These are phyloP conservation scores for Pterois miles DNA, from an alignment of 2,797 vertebrate genomes.

Conservation along the genomic window DNA sequence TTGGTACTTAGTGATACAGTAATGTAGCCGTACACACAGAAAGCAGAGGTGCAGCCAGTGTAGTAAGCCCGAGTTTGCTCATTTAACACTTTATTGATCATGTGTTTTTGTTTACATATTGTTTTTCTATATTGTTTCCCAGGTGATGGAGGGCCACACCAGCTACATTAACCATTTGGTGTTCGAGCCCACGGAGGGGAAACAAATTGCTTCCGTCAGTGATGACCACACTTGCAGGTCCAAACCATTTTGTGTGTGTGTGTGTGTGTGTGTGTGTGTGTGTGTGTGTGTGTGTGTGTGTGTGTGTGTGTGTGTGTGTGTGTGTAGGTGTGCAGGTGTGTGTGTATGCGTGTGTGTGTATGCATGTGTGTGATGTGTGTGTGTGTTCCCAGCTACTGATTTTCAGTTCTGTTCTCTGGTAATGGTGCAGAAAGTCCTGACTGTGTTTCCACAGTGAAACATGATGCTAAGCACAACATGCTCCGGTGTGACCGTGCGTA, in stretches of 20 bases:
- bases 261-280: slow-evolving; percentile 22
- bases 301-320: slow-evolving; percentile 39
- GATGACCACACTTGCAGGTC: slow-evolving; percentile 99
- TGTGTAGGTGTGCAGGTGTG: slow-evolving; percentile 33
- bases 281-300: slow-evolving; percentile 10
- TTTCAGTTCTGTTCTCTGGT: slow-evolving; percentile 84
- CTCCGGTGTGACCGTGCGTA: slow-evolving; percentile 73
- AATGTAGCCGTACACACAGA: slow-evolving; percentile 20
- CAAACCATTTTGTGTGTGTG: slow-evolving; percentile 47
- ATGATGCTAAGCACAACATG: slow-evolving; percentile 81
- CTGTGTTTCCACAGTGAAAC: slow-evolving; percentile 83
- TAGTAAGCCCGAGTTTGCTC: background rate
- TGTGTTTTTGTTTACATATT: slow-evolving; percentile 28
- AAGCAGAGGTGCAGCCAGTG: slow-evolving; percentile 7
- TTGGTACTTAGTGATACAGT: slow-evolving; percentile 52
- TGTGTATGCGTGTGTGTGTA: slow-evolving; percentile 7
- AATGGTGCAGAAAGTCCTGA: slow-evolving; percentile 86
- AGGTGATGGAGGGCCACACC: slow-evolving; percentile 93
- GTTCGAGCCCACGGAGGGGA: slow-evolving; percentile 93
- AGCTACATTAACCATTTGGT: slow-evolving; percentile 96
- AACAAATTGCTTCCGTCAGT: slow-evolving; percentile 95
- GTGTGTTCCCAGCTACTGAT: slow-evolving; percentile 66
- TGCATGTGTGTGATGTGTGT: slow-evolving; percentile 22
- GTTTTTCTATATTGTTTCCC: slow-evolving; percentile 48
- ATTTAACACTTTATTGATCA: slow-evolving; percentile 18